Base-by-base conservation (phyloP, 2,113 vertebrate species). In the Etheostoma spectabile region DNA sequence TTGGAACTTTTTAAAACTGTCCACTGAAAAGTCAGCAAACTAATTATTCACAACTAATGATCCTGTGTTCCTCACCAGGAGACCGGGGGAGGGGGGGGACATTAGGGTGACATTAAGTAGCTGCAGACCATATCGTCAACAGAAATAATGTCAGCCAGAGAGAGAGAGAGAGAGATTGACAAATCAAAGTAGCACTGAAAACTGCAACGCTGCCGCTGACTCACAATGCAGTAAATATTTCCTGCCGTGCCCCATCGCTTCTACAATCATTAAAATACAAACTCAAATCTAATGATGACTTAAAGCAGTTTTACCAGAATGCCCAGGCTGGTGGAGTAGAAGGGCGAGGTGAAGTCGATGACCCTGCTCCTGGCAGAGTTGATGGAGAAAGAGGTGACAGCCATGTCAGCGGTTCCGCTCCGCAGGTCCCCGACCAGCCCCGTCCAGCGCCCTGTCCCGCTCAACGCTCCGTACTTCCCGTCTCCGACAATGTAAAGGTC, bases 271-370 rank as follows among this genome's bases (percentile, higher is more conserved):
- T 67, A 86, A 72, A 72, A 82, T n/a, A 48, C 57, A 69, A 72
- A 71, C 33, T 61, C 21, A 38, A 68, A 78, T 55, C 22, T 66
- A 82, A 77, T 68, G 55, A 78, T 61, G 65, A 77, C 68, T 83
- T 48, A 0, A 35, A 79, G 83, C 52, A 3, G 0, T 12, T 6
- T 60, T 93, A 94, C 93, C 91, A 98, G 91, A 93, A 99, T 99
- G 84, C 97, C 97, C 92, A 99, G 91, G 94, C 98, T 99, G 91
- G 97, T 99, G 93, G 98, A 99, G 94, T 98, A 99, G 93, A 99
- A 99, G 60, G 98, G 98, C 77, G 97, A 98, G 84, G 97, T 99
- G 95, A 99, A 99, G 85, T 99, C 98, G 0, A 99, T 95, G 87
- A 98, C 97, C 82, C 96, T 96, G 77, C 97, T 99, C 74, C 98